A percentile compares a stretch with the other conserved stretches of the same genome.
phyloP scores from a whole-genome alignment of 2,888 invertebrate species.

The Steinernema scapterisci region DNA sequence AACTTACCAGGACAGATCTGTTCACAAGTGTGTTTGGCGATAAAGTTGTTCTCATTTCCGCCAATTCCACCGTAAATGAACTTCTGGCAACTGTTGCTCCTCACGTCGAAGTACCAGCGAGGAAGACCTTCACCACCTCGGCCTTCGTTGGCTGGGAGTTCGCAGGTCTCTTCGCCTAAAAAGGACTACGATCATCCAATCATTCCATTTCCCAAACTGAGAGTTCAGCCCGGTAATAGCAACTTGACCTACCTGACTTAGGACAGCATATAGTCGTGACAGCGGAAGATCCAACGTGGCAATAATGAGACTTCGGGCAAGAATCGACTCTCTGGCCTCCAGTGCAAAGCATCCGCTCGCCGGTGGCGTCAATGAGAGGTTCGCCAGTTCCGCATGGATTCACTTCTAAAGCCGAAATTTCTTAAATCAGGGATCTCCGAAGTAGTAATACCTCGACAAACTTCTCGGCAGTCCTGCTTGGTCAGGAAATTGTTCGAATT shows the following conservation, averaged over 20 bases:
- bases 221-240: neutral
- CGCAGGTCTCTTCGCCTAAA: constrained; percentile 50
- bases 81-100: constrained; percentile 53
- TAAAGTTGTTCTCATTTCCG: constrained; percentile 56
- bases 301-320: constrained; percentile 50
- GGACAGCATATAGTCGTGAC: constrained; percentile 62
- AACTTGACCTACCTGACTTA: constrained; percentile 25
- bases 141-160: constrained; percentile 57
- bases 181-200: too few relatives aligned
- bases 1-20: constrained; percentile 52
- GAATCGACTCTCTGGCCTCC: constrained; percentile 37
- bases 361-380: constrained; percentile 55
- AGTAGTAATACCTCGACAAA: constrained; percentile 46
- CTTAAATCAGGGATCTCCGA: neutral
- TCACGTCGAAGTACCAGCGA: constrained; percentile 61
- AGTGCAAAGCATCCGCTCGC: constrained; percentile 55
- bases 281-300: constrained; percentile 60
- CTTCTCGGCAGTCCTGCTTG: constrained; percentile 49
- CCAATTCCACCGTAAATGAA: constrained; percentile 61
- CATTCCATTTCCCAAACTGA: neutral
- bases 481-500: constrained; percentile 66
- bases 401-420: neutral
- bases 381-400: constrained; percentile 64
- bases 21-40: constrained; percentile 50
- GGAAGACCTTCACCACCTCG: constrained; percentile 55